phyloP scores from a whole-genome alignment of 1,140 invertebrate species.

The Drosophila sproati region DNA sequence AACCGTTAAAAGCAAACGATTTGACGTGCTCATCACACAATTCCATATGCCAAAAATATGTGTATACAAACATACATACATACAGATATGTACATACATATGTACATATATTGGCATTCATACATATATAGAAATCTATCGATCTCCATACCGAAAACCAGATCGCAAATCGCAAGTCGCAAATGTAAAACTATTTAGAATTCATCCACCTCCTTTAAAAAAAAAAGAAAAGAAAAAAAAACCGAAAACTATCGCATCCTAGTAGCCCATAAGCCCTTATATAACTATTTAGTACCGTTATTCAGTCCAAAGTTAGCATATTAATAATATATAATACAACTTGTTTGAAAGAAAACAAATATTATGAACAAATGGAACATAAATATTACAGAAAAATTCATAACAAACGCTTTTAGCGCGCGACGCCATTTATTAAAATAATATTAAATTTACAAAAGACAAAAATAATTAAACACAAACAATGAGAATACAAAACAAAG shows the following conservation, averaged over 20 bases:
- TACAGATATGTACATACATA: slow-evolving; percentile 34
- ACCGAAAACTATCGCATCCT: background rate
- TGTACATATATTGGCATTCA: slow-evolving; percentile 12
- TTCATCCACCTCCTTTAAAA: slow-evolving; percentile 7
- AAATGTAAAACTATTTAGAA: slow-evolving; percentile 2
- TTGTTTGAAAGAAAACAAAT: slow-evolving; percentile 2
- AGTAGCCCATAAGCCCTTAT: slow-evolving; percentile 1
- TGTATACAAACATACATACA: slow-evolving; percentile 5
- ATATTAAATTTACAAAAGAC: slow-evolving; percentile 26
- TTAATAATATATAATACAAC: slow-evolving; percentile 23
- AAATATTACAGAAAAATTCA: slow-evolving; percentile 20
- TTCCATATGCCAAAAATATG: slow-evolving; percentile 27
- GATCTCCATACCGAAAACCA: slow-evolving; percentile 20
- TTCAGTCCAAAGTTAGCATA: slow-evolving; percentile 51
- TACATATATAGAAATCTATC: slow-evolving; percentile 26
- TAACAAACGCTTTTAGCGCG: slow-evolving; percentile 66
- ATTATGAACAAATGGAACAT: slow-evolving; percentile 22
- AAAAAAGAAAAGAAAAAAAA: background rate
- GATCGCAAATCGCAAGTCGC: background rate
- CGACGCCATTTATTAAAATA: slow-evolving; percentile 74
- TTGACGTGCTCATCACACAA: background rate
- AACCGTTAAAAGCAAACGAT: background rate
- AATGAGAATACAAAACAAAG: background rate
- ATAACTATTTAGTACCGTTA: slow-evolving; percentile 44
- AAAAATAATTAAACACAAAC: slow-evolving; percentile 20